A percentile compares a stretch with the other conserved stretches of the same genome.
These are phyloP conservation scores for Caenorhabditis virilis DNA, from an alignment of 2,888 invertebrate species.

Conservation along the genomic window DNA sequence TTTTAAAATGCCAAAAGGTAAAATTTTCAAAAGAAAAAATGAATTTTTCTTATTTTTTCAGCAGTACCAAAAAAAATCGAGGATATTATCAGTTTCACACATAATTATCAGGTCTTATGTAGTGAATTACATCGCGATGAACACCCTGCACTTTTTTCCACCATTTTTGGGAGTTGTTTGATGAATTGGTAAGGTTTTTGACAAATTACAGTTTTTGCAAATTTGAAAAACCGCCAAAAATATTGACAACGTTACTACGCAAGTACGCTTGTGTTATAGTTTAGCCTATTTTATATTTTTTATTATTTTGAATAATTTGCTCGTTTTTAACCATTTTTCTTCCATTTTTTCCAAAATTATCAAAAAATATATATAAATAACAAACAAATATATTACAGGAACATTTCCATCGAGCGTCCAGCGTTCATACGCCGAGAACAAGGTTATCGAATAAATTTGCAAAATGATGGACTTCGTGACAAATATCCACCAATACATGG, in stretches of 20 bases:
- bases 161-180: neutral
- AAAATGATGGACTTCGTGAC: neutral
- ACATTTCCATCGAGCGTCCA: no score
- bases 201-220: no score
- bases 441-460: neutral
- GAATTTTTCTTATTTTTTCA: neutral
- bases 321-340: no score
- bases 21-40: neutral
- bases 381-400: no score
- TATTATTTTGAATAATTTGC: no score
- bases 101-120: neutral
- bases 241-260: no score
- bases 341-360: no score
- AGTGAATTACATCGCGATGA: neutral
- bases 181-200: neutral
- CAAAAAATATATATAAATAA: no score
- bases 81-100: neutral
- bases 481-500: slow-evolving; percentile 2
- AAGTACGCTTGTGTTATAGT: no score
- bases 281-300: no score
- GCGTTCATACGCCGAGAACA: no score
- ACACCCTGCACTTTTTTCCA: neutral
- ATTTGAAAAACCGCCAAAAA: no score
- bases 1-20: neutral
- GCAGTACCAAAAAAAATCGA: neutral